Evolutionary conservation across 1,140 invertebrate species (phyloP).

Genomic region (Atta texana): DNA sequence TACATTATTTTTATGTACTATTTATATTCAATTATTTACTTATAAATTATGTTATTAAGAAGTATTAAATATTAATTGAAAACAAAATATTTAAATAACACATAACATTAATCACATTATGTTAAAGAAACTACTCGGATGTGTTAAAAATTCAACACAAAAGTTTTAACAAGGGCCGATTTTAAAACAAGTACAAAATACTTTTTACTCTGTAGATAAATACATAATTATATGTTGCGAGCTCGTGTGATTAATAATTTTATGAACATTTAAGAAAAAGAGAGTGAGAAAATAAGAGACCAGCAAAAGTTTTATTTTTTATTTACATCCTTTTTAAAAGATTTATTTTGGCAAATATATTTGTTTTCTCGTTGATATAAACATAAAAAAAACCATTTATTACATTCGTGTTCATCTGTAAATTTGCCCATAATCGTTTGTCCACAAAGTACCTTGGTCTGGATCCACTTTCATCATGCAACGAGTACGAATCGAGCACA

Average conservation of each 20-base stretch:
- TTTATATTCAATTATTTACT: too few relatives aligned
- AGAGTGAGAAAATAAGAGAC: not conserved
- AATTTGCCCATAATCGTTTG: not conserved
- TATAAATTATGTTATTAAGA: too few relatives aligned
- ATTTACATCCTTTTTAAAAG: not conserved
- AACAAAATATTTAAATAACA: too few relatives aligned
- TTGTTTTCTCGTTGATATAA: not conserved
- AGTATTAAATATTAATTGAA: too few relatives aligned
- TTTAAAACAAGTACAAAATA: too few relatives aligned
- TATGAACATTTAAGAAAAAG: not conserved
- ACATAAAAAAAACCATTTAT: not conserved
- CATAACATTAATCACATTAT: too few relatives aligned
- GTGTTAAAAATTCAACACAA: too few relatives aligned
- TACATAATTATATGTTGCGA: not conserved
- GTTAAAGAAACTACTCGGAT: too few relatives aligned
- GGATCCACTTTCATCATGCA: constrained; percentile 14
- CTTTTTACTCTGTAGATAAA: not conserved
- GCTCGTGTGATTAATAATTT: not conserved
- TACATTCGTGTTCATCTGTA: not conserved
- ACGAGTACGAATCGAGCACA: constrained; percentile 40
- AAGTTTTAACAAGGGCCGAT: too few relatives aligned
- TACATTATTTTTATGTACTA: too few relatives aligned
- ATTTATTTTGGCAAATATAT: not conserved
- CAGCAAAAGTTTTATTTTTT: not conserved
- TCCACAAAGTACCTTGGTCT: not conserved